Evolutionary conservation across 2,113 vertebrate genomes (phyloP), one percentile per base, ranked within the genome.

Genomic region (Melanerpes formicivorus): DNA sequence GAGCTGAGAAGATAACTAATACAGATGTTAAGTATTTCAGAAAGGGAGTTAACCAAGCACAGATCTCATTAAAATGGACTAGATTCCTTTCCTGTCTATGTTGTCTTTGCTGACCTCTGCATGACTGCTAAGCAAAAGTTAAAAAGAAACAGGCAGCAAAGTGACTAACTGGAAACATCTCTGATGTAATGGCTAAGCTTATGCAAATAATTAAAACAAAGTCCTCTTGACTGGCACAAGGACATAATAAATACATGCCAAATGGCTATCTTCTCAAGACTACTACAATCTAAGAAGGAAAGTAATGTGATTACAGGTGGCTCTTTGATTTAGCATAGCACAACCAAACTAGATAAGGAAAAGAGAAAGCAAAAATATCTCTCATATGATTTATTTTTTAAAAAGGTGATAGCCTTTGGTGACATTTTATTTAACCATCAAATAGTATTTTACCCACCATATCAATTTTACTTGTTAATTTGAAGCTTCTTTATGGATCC

Each of bases 1-100:
- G 92, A 94, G 76, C 66, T 79, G 70, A 89, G 84, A 97, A 94
- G 91, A 94, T 81, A 97, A 95, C 73, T 95, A 96, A 87, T 62
- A 84, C 37, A 85, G 83, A 94, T 90, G 80, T 69, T 62, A 93
- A 81, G 18, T 93, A 89, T 84, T 96, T 95, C 79, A 94, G 52
- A 71, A 95, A 94, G 48, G 70, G 62, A 91, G 66, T 83, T 75
- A 93, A 92, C 34, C 71, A 93, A 90, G 65, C 56, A 77, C 56
- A 80, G 42, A 46, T 69, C 55, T 94, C 92, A 96, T 77, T 96
- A 92, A 91, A 95, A 92, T 23, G 65, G 46, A 58, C 78, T 67
- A 90, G 58, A 77, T 64, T 92, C 78, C n/a, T 93, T 91, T 96
- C 84, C 65, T 90, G 56, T 56, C 71, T 82, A 92, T 81, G 3